phyloP scores from a whole-genome alignment of 2,888 invertebrate species.

The Panzeria rudis region DNA sequence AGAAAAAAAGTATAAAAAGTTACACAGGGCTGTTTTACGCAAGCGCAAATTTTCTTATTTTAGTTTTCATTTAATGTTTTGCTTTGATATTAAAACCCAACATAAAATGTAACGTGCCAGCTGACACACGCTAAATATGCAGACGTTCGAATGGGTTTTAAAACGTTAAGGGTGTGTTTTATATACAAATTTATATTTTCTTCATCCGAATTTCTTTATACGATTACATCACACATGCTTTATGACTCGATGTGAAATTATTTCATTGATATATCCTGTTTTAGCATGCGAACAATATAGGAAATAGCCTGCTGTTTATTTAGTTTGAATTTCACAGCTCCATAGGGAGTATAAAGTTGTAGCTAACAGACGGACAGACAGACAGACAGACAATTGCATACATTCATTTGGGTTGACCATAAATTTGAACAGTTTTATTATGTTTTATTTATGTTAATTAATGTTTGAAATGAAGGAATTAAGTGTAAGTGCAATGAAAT shows the following conservation, averaged over 20 bases:
- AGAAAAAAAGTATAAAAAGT: background rate
- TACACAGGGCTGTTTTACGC: conserved; percentile 60
- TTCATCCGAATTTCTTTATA: conserved; percentile 26
- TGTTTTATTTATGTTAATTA: conserved; percentile 65
- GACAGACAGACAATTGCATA: conserved; percentile 1
- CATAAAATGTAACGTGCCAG: conserved; percentile 50
- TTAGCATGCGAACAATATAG: conserved; percentile 52
- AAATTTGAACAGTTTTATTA: conserved; percentile 56
- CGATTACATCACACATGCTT: conserved; percentile 57
- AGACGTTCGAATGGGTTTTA: background rate
- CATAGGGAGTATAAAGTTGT: conserved; percentile 52
- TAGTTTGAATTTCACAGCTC: conserved; percentile 63
- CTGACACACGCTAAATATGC: conserved; percentile 56
- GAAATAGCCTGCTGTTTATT: conserved; percentile 68
- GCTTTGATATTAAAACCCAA: conserved; percentile 30
- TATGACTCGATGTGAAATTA: conserved; percentile 27
- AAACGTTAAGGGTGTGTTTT: conserved; percentile 60
- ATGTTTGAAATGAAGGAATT: conserved; percentile 19
- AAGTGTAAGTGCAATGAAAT: background rate
- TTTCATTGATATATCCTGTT: conserved; percentile 64
- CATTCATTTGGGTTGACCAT: conserved; percentile 46
- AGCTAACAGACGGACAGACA: background rate
- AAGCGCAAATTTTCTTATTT: conserved; percentile 48
- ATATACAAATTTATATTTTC: background rate
- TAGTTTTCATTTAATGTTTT: conserved; percentile 25